These are phyloP conservation scores for Phrynocephalus vlangalii DNA, from an alignment of 2,797 vertebrate species.

Conservation along the genomic window DNA sequence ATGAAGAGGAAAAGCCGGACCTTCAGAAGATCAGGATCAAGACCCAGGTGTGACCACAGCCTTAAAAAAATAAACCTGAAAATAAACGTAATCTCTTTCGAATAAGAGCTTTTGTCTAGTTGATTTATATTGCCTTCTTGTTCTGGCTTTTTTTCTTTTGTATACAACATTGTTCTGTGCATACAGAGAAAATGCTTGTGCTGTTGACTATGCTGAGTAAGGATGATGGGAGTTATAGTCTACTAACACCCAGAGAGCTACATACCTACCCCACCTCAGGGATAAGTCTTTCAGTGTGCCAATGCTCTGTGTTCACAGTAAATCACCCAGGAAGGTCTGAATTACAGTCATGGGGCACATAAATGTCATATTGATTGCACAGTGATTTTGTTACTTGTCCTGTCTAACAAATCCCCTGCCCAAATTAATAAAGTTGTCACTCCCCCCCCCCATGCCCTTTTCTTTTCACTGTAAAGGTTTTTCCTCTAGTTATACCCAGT, in stretches of 20 bases:
- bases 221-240: neutral
- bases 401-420: neutral
- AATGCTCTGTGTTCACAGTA: neutral
- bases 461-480: neutral
- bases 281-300: neutral
- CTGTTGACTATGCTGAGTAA: neutral
- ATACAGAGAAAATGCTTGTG: neutral
- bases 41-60: too few species aligned
- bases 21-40: too few species aligned
- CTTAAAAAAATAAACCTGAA: neutral
- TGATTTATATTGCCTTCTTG: neutral
- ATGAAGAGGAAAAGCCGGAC: too few species aligned
- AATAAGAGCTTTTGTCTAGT: neutral
- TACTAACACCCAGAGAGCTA: neutral
- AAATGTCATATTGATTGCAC: neutral
- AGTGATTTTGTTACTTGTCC: neutral
- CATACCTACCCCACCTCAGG: neutral
- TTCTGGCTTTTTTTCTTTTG: neutral
- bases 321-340: neutral
- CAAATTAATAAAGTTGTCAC: neutral
- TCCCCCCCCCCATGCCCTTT: neutral
- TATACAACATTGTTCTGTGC: neutral
- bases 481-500: slow-evolving; percentile 28
- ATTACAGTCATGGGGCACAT: neutral
- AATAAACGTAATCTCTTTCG: neutral